A percentile compares a stretch with the other conserved stretches of the same genome.
phyloP scores from a whole-genome alignment of 2,797 vertebrate species.

The Gila robusta region DNA sequence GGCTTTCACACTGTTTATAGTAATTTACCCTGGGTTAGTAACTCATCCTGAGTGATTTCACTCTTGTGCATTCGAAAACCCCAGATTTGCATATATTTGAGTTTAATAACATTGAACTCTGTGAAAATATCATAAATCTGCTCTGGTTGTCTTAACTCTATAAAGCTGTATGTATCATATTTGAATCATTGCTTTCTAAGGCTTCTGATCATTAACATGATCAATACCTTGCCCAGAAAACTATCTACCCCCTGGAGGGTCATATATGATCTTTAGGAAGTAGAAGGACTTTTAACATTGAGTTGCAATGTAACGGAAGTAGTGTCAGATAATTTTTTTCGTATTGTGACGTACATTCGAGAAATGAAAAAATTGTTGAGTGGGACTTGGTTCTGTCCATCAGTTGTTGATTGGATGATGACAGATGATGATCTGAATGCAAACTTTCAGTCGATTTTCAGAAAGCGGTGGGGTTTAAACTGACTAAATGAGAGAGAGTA shows the following conservation, averaged over 20 bases:
- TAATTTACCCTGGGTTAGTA: neutral
- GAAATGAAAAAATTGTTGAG: neutral
- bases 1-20: neutral
- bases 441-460: neutral
- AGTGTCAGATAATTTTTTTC: neutral
- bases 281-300: neutral
- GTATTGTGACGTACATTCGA: neutral
- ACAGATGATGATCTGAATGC: neutral
- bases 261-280: neutral
- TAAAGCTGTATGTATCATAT: neutral
- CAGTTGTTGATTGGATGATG: neutral
- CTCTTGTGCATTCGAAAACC: neutral
- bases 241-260: neutral
- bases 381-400: neutral
- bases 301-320: neutral
- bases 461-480: neutral
- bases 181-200: neutral
- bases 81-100: neutral
- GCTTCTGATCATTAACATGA: neutral
- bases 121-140: neutral
- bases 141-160: neutral
- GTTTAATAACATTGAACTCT: neutral
- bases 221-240: neutral
- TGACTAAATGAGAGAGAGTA: neutral
- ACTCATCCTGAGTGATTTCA: neutral